These are phyloP conservation scores for Elanoides forficatus DNA, from an alignment of 2,113 vertebrate genomes.

Conservation along the genomic window DNA sequence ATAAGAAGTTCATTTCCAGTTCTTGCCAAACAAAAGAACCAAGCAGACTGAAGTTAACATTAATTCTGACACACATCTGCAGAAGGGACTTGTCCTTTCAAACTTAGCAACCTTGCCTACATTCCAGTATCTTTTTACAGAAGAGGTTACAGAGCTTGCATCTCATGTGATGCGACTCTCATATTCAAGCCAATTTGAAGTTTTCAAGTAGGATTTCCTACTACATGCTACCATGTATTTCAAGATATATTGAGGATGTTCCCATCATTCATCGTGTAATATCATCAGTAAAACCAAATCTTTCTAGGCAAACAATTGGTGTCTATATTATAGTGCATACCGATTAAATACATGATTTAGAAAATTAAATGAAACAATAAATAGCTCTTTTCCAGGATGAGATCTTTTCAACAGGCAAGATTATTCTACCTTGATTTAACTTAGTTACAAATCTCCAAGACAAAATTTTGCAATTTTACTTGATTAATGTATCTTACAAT, in stretches of 20 bases:
- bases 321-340: background rate
- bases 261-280: background rate
- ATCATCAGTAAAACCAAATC: background rate
- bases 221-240: background rate
- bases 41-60: background rate
- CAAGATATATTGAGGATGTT: background rate
- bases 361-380: background rate
- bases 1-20: background rate
- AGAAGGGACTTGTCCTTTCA: background rate
- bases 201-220: background rate
- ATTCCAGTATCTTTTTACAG: background rate
- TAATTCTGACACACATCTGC: background rate
- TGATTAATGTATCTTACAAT: background rate
- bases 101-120: background rate
- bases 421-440: background rate
- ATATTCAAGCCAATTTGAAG: background rate
- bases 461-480: background rate
- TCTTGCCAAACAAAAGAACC: background rate
- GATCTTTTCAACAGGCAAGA: background rate
- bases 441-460: background rate
- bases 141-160: background rate
- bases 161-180: background rate
- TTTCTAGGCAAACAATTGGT: background rate
- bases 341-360: background rate
- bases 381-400: background rate